Evolutionary conservation across 2,113 vertebrate species (phyloP).

Genomic region (Chloropsis cyanopogon): DNA sequence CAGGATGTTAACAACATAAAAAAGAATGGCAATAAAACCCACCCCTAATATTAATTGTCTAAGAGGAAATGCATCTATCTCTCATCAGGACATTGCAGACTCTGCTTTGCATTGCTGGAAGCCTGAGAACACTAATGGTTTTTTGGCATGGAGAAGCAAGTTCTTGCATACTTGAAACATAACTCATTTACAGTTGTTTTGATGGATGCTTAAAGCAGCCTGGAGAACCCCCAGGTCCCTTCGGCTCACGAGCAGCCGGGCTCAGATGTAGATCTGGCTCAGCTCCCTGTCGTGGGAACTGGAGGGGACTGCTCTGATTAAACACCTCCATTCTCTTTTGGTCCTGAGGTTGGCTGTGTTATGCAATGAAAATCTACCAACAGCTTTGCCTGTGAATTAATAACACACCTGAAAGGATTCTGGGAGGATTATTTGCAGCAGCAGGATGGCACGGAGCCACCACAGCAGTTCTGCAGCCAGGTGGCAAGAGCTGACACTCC

Average conservation of each 20-base stretch:
- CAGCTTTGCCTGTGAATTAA: background rate
- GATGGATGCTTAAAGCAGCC: slow-evolving; percentile 46
- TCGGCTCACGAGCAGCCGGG: background rate
- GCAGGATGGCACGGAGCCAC: background rate
- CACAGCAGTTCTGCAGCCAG: background rate
- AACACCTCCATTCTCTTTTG: background rate
- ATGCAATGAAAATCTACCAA: background rate
- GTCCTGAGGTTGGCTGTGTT: background rate
- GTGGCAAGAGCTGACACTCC: background rate
- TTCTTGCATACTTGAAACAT: slow-evolving; percentile 58
- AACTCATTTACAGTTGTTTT: slow-evolving; percentile 64
- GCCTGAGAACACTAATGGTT: slow-evolving; percentile 49
- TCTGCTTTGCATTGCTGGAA: slow-evolving; percentile 66
- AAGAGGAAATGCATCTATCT: slow-evolving; percentile 68
- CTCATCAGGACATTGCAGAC: slow-evolving; percentile 62
- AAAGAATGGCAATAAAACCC: slow-evolving; percentile 68
- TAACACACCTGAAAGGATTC: background rate
- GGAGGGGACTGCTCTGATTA: background rate
- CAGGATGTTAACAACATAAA: slow-evolving; percentile 67
- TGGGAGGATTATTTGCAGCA: background rate
- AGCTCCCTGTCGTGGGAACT: background rate
- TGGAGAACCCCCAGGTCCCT: slow-evolving; percentile 31
- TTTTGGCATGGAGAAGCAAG: slow-evolving; percentile 57
- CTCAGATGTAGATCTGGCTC: slow-evolving; percentile 9
- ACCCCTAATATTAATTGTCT: slow-evolving; percentile 69